These are phyloP conservation scores for Araneus ventricosus DNA, from an alignment of 1,140 invertebrate species.

Conservation along the genomic window DNA sequence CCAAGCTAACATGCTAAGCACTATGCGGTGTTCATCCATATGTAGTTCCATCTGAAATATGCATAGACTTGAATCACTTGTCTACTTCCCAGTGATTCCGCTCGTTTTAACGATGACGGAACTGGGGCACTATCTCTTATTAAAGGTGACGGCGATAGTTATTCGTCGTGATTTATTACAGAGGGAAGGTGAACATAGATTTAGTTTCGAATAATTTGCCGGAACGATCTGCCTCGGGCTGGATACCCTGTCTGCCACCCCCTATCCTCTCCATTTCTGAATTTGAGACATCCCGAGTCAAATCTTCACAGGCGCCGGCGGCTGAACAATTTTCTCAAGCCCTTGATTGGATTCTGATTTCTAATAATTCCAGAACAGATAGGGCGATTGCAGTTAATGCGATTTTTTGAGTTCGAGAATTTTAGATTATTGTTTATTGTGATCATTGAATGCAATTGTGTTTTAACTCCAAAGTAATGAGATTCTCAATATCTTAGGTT, in stretches of 20 bases:
- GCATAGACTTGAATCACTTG: conserved; percentile 18
- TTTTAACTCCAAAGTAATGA: no score
- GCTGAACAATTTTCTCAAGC: conserved; percentile 1
- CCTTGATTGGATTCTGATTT: neutral
- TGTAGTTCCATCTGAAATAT: neutral
- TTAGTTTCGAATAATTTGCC: conserved; percentile 40
- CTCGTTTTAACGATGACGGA: conserved; percentile 31
- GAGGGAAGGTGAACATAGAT: neutral
- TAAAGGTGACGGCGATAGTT: conserved; percentile 57
- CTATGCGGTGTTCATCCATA: neutral
- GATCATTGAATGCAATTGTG: no score
- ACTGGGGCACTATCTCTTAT: conserved; percentile 22
- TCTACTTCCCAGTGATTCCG: neutral
- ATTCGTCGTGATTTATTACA: conserved; percentile 59
- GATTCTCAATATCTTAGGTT: no score
- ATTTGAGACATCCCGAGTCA: neutral
- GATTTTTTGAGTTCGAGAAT: neutral
- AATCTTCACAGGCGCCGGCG: neutral
- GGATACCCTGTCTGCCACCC: neutral
- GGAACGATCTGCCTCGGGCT: neutral
- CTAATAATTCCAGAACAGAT: conserved; percentile 17
- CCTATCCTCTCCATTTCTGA: neutral
- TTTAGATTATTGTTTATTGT: no score
- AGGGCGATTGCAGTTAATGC: neutral
- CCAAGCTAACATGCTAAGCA: neutral